Percentiles rank a stretch among this genome's conserved stretches.
Conservation (phyloP, 1,140 invertebrate genomes). For the Drosophila sp. region DNA sequence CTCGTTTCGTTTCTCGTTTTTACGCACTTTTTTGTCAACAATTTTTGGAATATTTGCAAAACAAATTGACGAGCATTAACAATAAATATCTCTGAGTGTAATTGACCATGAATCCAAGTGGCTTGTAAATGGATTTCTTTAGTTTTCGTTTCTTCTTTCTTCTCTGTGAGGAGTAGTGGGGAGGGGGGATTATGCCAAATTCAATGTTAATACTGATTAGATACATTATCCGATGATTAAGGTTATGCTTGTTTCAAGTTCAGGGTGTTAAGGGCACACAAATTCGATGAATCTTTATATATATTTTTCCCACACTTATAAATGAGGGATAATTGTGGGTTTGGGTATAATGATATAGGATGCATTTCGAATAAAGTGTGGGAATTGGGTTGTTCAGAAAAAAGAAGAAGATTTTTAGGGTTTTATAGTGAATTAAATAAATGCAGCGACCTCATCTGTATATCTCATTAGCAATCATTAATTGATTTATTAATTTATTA, state of each 20-base stretch:
- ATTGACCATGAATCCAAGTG: conserved; percentile 48
- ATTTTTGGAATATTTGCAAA: conserved; percentile 29
- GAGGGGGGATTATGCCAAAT: conserved; percentile 17
- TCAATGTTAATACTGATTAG: conserved; percentile 57
- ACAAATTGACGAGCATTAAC: conserved; percentile 11
- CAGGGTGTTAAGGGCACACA: conserved; percentile 14
- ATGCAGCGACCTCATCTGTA: no score
- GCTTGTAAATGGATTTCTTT: conserved; percentile 42
- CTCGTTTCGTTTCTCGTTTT: conserved; percentile 66
- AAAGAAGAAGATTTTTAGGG: background rate
- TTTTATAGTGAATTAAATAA: no score
- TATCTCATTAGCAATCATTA: no score
- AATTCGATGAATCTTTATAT: background rate
- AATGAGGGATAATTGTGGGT: conserved; percentile 17
- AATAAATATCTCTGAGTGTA: conserved; percentile 29
- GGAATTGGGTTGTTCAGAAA: background rate
- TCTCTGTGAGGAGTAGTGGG: background rate
- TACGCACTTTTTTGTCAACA: conserved; percentile 47
- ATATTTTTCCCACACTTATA: conserved; percentile 12
- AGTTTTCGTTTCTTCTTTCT: conserved; percentile 1
- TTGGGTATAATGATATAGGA: background rate
- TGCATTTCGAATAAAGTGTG: background rate
- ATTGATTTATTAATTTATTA: no score
- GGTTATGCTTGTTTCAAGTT: conserved; percentile 22
- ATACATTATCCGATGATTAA: conserved; percentile 32